phyloP scores from a whole-genome alignment of 2,113 vertebrate species.

The Nansenia antarctica region DNA sequence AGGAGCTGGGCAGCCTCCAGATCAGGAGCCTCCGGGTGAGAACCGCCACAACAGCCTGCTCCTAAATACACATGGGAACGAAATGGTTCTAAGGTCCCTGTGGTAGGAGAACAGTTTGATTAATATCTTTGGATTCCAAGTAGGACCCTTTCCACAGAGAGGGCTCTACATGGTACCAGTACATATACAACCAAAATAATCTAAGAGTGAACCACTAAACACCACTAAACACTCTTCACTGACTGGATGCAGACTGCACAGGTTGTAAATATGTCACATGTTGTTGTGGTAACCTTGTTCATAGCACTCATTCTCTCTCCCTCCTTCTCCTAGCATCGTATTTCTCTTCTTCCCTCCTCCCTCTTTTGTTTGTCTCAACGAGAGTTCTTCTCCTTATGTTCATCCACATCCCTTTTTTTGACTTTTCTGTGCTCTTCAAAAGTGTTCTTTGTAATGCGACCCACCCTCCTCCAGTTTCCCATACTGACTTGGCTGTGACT shows the following conservation, averaged over 20 bases:
- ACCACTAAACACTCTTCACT: background rate
- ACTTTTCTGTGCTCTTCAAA: background rate
- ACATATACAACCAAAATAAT: background rate
- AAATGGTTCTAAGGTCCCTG: too few species aligned
- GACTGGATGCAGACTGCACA: background rate
- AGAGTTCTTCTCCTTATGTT: too few species aligned
- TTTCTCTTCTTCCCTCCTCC: background rate
- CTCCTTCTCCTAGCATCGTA: background rate
- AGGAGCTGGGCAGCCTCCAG: slow-evolving; percentile 91
- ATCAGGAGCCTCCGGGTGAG: slow-evolving; percentile 90
- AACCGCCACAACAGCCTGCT: background rate
- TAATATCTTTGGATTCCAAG: too few species aligned
- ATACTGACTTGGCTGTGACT: background rate
- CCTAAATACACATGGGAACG: background rate
- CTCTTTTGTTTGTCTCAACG: background rate
- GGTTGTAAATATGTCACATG: background rate
- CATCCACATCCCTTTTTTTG: too few species aligned
- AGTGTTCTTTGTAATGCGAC: background rate
- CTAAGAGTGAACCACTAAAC: background rate
- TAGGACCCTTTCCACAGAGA: too few species aligned
- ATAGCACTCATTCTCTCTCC: background rate
- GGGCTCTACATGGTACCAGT: too few species aligned
- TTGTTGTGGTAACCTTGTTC: background rate
- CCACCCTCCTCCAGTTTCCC: background rate
- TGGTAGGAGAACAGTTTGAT: too few species aligned